Evolutionary conservation across 2,113 vertebrate species (phyloP).

Genomic region (Corvus hawaiiensis): DNA sequence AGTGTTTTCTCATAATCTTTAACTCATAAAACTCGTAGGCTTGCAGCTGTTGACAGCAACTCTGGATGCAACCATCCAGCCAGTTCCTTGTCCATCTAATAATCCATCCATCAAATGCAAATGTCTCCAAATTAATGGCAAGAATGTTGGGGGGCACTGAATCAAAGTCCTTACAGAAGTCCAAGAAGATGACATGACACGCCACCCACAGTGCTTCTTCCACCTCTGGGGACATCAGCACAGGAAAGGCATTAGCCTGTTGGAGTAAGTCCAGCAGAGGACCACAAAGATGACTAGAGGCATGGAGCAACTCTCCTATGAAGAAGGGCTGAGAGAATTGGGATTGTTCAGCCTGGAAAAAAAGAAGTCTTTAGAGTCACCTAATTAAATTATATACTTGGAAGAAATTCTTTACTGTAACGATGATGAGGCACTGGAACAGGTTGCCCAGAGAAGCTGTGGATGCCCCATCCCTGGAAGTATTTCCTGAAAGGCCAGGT

Average conservation of each 20-base stretch:
- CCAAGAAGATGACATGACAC: not conserved
- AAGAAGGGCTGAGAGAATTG: not conserved
- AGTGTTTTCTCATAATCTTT: not conserved
- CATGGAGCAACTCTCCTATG: no score
- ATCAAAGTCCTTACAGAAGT: not conserved
- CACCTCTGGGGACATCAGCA: not conserved
- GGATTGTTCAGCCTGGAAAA: not conserved
- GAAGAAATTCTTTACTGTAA: not conserved
- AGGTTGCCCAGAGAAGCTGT: not conserved
- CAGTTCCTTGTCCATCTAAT: not conserved
- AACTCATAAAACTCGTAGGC: not conserved
- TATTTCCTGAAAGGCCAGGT: not conserved
- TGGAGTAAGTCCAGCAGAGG: not conserved
- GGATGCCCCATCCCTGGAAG: not conserved
- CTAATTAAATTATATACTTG: not conserved
- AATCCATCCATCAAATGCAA: not conserved
- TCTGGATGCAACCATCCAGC: not conserved
- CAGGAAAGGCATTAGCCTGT: not conserved
- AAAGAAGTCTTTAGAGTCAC: not conserved
- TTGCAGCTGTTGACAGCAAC: not conserved
- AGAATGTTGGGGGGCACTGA: not conserved
- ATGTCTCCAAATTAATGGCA: not conserved
- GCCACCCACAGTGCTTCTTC: not conserved
- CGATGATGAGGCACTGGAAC: not conserved
- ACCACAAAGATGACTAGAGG: not conserved